Evolutionary conservation across 2,888 invertebrate genomes (phyloP), one percentile per base, ranked within the genome.

Genomic region (Drosophila robusta): DNA sequence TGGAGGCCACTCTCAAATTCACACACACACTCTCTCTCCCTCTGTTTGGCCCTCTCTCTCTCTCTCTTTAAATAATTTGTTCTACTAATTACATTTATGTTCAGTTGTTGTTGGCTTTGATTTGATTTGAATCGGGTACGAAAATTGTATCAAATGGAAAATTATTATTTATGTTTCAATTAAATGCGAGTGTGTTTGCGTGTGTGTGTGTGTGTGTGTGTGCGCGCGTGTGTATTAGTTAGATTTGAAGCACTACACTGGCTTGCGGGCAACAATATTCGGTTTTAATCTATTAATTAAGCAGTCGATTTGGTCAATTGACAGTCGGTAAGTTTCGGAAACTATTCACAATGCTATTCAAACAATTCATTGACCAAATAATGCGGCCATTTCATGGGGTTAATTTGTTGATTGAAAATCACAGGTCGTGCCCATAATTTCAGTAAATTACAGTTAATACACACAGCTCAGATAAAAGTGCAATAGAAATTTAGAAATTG

Each of bases 261-360:
- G 44, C 47, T 61, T 32, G 61, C 52, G 57, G 58, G 36, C 62
- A 56, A 49, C 61, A 75, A 78, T 78, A 85, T 86, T 86, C 64
- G 58, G 74, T 83, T 88, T 83, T 83, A 83, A 83, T 88, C 84
- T 83, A 88, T 88, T 88, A 80, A 88, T 83, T 88, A 83, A 70
- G 84, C 74, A 63, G 70, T 66, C 64, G 68, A 84, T 80, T 76
- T 64, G 49, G 57, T 45, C 69, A 67, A 65, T 62, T 52, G 32
- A 7, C 36, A 46, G 22, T 49, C 18, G 39, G 34, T 16, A n/a
- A 4, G 18, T 42, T 32, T 38, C 18, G 32, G 38, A 29, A 18
- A 5, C 38, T 16, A 70, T 70, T 70, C 64, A 60, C 49, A 66
- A 36, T 45, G 34, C 50, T 46, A 67, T 67, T 76, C 72, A 66